phyloP scores from a whole-genome alignment of 2,113 vertebrate species.

The Peromyscus polionotus region DNA sequence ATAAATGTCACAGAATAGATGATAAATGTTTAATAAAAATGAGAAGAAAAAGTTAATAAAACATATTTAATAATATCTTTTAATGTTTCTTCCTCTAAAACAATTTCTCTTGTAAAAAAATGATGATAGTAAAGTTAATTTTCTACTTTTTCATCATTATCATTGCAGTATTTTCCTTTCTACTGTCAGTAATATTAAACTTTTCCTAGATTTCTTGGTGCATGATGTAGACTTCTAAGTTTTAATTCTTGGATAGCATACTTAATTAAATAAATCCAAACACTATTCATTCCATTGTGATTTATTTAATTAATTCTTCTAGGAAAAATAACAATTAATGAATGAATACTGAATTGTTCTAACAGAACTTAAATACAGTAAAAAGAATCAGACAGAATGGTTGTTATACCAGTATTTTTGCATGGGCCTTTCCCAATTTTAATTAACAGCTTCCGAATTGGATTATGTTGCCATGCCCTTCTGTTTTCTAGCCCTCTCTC shows the following conservation, averaged over 20 bases:
- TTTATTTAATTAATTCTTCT: neutral
- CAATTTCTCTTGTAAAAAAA: neutral
- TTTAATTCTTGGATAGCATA: neutral
- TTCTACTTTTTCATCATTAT: neutral
- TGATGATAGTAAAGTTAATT: neutral
- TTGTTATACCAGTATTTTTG: neutral
- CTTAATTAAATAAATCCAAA: neutral
- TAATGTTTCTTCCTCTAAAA: neutral
- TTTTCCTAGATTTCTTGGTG: neutral
- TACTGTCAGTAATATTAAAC: neutral
- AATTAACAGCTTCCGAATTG: conserved; percentile 75
- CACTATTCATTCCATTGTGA: neutral
- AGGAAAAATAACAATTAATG: conserved; percentile 30
- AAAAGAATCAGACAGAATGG: neutral
- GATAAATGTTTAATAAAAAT: neutral
- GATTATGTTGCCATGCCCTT: conserved; percentile 54
- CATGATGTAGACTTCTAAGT: neutral
- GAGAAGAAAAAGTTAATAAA: neutral
- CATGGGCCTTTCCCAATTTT: conserved; percentile 52
- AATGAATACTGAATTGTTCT: conserved; percentile 36
- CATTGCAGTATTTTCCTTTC: neutral
- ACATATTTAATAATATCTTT: neutral
- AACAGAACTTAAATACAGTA: neutral
- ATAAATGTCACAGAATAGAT: neutral
- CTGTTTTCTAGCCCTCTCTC: conserved; percentile 62